Evolutionary conservation across 2,888 invertebrate genomes (phyloP), one percentile per base, ranked within the genome.

Genomic region (Dryobota labecula): DNA sequence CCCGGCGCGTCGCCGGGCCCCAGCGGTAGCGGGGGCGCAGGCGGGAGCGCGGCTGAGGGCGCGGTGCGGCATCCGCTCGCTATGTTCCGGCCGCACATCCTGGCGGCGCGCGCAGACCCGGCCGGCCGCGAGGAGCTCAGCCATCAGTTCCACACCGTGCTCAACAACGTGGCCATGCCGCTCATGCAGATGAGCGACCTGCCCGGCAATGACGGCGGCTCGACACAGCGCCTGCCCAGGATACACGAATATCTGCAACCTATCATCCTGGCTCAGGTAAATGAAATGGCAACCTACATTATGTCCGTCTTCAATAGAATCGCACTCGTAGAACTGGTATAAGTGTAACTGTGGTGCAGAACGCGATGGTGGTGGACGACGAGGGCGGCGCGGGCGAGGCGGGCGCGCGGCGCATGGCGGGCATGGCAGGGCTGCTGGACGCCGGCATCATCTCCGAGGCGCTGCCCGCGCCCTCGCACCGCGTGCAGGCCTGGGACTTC

Each of bases 401-500:
- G 92, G 27, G 94, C 93, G 89, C 89, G 49, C 88, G 92, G 27
- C 92, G 94, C 45, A 84, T 92, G 86, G 88, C 90, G 47, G 93
- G 93, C 83, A 93, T 95, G 93, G 94, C 93, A 80, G 93, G 92
- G 60, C 89, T 92, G 79, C 90, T 92, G 70, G 96, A 93, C 88
- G 92, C 95, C 24, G 93, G 94, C 68, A 92, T 96, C 84, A 92
- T 95, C 76, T 95, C 96, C 13, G 96, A 96, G 78, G 94, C 96
- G 7, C 95, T 97, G 58, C 96, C 97, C 43, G 97, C 97, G 58
- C 97, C 97, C 56, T 97, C 97, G 84, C 98, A 98, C 92, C 96
- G 98, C 80, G 97, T 98, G 84, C 98, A 98, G 93, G 97, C 97
- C 56, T 98, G 98, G 98, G 98, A 98, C 94, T 98, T 98, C 92